These are phyloP conservation scores for Heliothis virescens DNA, from an alignment of 1,140 invertebrate species.

Conservation along the genomic window DNA sequence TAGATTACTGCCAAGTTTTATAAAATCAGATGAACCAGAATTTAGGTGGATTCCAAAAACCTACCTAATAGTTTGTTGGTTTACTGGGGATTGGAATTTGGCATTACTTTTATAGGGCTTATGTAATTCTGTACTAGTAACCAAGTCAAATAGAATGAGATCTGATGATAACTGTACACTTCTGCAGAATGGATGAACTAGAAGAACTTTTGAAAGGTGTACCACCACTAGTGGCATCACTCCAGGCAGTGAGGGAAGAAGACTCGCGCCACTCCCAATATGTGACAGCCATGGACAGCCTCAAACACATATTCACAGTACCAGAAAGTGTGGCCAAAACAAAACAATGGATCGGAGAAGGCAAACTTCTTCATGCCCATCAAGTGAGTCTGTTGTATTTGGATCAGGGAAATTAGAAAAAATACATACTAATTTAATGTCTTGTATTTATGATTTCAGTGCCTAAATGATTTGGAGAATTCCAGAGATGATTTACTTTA, in stretches of 20 bases:
- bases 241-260: constrained; percentile 96
- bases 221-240: constrained; percentile 89
- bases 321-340: constrained; percentile 98
- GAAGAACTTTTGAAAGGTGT: constrained; percentile 79
- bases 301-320: constrained; percentile 99
- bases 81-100: too few relatives aligned
- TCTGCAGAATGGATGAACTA: constrained; percentile 80
- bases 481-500: constrained; percentile 98
- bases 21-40: too few relatives aligned
- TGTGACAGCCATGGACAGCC: constrained; percentile 98
- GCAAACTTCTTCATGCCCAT: constrained; percentile 97
- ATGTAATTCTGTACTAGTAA: too few relatives aligned
- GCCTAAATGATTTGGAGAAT: constrained; percentile 97
- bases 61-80: too few relatives aligned
- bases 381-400: constrained; percentile 86
- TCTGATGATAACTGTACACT: background rate
- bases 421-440: background rate
- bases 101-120: too few relatives aligned
- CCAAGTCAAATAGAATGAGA: too few relatives aligned
- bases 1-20: too few relatives aligned
- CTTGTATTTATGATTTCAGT: constrained; percentile 80
- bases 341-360: constrained; percentile 97
- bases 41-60: too few relatives aligned
- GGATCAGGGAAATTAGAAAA: background rate
- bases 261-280: constrained; percentile 98